Percentiles rank a stretch among this genome's conserved stretches.
These are phyloP conservation scores for Melospiza georgiana DNA, from an alignment of 2,113 vertebrate genomes.

Conservation along the genomic window DNA sequence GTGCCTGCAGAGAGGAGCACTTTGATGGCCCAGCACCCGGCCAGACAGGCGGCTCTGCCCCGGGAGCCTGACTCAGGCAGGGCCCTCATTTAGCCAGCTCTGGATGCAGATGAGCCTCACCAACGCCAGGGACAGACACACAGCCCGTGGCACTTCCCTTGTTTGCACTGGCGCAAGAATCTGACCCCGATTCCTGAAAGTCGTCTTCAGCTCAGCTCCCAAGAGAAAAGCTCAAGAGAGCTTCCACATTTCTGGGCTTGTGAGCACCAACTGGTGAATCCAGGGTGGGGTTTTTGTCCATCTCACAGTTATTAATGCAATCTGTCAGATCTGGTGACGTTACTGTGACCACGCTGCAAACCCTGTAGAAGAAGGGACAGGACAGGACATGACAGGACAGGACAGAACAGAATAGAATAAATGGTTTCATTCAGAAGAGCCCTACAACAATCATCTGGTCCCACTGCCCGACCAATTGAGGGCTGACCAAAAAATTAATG, in stretches of 20 bases:
- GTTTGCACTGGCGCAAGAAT: background rate
- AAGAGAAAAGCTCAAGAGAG: background rate
- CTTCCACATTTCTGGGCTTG: background rate
- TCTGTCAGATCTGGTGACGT: background rate
- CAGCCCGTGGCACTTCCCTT: conserved; percentile 46
- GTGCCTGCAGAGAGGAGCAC: background rate
- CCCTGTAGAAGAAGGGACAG: accelerated
- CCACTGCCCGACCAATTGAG: background rate
- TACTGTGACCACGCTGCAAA: background rate
- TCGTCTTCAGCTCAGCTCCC: background rate
- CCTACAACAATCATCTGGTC: background rate
- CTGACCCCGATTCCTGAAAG: conserved; percentile 4
- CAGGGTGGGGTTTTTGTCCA: background rate
- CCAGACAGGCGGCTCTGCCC: background rate
- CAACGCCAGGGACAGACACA: background rate
- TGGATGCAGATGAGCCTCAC: conserved; percentile 31
- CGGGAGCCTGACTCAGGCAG: conserved; percentile 42
- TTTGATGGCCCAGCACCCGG: background rate
- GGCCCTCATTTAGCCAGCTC: conserved; percentile 14
- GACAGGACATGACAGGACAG: background rate
- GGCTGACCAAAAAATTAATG: background rate
- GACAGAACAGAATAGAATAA: background rate
- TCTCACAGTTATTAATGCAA: background rate
- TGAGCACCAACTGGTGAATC: background rate
- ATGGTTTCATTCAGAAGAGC: background rate